Percentiles rank a stretch among this genome's conserved stretches.
Evolutionary conservation across 2,888 invertebrate genomes (phyloP).

Genomic region (Stramonita haemastoma): DNA sequence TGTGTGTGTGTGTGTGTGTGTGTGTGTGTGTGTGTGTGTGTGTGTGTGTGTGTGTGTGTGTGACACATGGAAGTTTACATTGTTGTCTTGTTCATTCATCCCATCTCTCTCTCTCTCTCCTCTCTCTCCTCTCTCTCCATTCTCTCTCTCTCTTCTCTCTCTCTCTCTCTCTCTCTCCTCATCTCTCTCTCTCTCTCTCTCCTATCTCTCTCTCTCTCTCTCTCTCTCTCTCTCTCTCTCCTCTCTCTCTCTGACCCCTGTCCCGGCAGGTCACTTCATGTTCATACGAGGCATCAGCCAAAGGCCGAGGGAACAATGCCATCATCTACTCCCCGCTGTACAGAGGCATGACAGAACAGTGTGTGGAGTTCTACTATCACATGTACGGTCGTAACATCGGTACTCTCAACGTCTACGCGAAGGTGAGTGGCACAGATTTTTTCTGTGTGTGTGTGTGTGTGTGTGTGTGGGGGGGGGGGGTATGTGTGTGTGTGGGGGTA

Average conservation of each 20-base stretch:
- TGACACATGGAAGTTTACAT: no score
- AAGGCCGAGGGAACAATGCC: conserved; percentile 63
- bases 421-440: neutral
- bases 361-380: conserved; percentile 69
- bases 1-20: no score
- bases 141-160: no score
- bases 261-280: conserved; percentile 70
- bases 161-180: no score
- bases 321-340: conserved; percentile 69
- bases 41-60: no score
- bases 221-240: no score
- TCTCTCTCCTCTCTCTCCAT: no score
- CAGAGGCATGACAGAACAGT: conserved; percentile 66
- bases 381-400: conserved; percentile 63
- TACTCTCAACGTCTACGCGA: conserved; percentile 39
- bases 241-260: neutral
- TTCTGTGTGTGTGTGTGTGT: neutral
- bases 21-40: no score
- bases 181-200: no score
- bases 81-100: no score
- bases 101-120: no score
- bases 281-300: conserved; percentile 70
- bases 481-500: neutral
- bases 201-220: no score
- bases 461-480: neutral